Percentiles rank a stretch among this genome's conserved stretches.
phyloP scores from a whole-genome alignment of 2,797 vertebrate genomes.

The Acanthurus leucopareius region DNA sequence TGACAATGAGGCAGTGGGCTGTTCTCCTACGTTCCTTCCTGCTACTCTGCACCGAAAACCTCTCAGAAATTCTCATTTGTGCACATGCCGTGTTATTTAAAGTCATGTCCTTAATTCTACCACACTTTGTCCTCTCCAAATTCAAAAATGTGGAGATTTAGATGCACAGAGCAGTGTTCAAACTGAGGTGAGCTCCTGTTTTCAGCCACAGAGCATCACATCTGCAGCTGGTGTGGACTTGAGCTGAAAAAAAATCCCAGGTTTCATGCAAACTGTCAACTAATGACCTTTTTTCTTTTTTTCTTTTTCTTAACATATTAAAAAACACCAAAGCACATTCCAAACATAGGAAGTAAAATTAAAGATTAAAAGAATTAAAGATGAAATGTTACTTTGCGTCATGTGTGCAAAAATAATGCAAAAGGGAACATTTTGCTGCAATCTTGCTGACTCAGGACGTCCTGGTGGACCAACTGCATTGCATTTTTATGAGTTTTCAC shows the following conservation, averaged over 20 bases:
- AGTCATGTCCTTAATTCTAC: neutral
- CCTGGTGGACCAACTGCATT: neutral
- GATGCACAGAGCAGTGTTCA: neutral
- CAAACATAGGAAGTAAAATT: neutral
- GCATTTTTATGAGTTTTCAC: neutral
- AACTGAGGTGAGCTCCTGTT: neutral
- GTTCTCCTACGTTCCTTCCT: neutral
- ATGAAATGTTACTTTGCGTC: neutral
- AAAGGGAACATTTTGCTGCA: neutral
- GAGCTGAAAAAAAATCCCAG: neutral
- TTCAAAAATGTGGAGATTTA: neutral
- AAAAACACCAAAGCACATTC: neutral
- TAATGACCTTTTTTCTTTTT: neutral
- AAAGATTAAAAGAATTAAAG: neutral
- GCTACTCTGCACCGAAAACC: neutral
- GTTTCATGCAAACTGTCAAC: neutral
- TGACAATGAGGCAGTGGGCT: neutral
- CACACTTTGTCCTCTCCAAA: neutral
- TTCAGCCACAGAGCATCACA: slow-evolving; percentile 9
- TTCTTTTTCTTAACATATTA: neutral
- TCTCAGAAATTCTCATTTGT: neutral
- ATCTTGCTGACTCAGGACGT: neutral
- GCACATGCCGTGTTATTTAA: neutral
- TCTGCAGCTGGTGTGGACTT: neutral
- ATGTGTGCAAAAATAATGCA: neutral